Evolutionary conservation across 2,888 invertebrate species (phyloP).

Genomic region (Melanotus villosus): DNA sequence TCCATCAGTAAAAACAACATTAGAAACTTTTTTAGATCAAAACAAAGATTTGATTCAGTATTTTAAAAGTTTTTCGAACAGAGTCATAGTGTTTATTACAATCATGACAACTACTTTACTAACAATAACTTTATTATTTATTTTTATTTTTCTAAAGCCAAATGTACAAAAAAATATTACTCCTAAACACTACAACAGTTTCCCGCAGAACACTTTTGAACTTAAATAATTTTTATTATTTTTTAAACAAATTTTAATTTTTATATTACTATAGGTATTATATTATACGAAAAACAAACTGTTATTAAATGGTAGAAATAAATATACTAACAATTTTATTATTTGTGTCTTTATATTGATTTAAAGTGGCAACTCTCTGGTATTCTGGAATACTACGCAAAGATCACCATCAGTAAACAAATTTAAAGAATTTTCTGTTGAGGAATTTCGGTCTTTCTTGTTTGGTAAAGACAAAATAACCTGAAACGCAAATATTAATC

Average conservation of each 20-base stretch:
- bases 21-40: neutral
- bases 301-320: too few relatives aligned
- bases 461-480: constrained; percentile 2
- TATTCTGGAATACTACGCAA: neutral
- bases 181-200: neutral
- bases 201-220: too few relatives aligned
- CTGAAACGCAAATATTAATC: neutral
- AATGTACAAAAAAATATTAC: neutral
- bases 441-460: neutral
- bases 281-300: too few relatives aligned
- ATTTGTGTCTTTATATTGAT: too few relatives aligned
- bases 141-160: neutral
- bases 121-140: neutral
- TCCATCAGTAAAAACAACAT: too few relatives aligned
- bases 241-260: too few relatives aligned
- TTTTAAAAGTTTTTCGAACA: neutral
- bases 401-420: constrained; percentile 11
- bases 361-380: neutral
- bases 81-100: neutral
- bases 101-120: neutral
- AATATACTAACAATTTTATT: too few relatives aligned
- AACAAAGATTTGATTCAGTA: neutral
- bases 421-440: constrained; percentile 9
- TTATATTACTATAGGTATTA: too few relatives aligned
- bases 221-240: too few relatives aligned